phyloP scores from a whole-genome alignment of 2,888 invertebrate species.

The Ichneumon xanthorius region DNA sequence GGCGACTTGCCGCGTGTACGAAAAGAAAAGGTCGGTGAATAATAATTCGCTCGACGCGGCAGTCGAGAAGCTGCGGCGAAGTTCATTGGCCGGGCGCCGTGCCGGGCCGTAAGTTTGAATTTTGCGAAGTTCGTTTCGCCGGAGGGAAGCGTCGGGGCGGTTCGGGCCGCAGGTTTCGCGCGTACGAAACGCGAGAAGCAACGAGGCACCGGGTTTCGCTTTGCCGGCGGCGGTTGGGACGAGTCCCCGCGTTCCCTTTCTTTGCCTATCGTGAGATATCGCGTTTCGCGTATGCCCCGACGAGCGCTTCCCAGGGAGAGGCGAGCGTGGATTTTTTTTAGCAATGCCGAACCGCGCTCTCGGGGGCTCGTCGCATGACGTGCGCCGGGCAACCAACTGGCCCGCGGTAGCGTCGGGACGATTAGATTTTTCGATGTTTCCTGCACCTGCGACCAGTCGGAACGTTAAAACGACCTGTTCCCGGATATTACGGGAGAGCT shows the following conservation, averaged over 20 bases:
- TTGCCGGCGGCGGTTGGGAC: conserved; percentile 37
- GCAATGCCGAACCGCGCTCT: background rate
- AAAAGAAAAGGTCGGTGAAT: conserved; percentile 27
- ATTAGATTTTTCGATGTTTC: conserved; percentile 58
- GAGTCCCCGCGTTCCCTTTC: background rate
- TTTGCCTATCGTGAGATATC: conserved; percentile 37
- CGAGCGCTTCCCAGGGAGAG: conserved; percentile 11
- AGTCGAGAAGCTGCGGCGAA: conserved; percentile 20
- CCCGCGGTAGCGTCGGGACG: conserved; percentile 9
- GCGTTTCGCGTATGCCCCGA: conserved; percentile 24
- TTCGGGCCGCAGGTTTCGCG: conserved; percentile 31
- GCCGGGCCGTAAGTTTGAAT: conserved; percentile 51
- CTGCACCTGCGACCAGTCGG: conserved; percentile 42
- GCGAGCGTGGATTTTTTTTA: background rate
- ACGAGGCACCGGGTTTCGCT: conserved; percentile 15
- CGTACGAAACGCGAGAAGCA: conserved; percentile 41
- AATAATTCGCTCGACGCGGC: background rate
- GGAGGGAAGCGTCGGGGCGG: conserved; percentile 60
- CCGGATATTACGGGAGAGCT: background rate
- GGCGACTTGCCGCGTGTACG: background rate
- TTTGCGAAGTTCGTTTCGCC: conserved; percentile 38
- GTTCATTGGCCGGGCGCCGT: conserved; percentile 68
- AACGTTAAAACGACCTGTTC: conserved; percentile 38
- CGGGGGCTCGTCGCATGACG: conserved; percentile 32
- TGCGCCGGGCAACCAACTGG: background rate